Evolutionary conservation across 37 sponge, comb jelly and placozoan genomes (phyloP).

Genomic region (Aplysina aerophoba): DNA sequence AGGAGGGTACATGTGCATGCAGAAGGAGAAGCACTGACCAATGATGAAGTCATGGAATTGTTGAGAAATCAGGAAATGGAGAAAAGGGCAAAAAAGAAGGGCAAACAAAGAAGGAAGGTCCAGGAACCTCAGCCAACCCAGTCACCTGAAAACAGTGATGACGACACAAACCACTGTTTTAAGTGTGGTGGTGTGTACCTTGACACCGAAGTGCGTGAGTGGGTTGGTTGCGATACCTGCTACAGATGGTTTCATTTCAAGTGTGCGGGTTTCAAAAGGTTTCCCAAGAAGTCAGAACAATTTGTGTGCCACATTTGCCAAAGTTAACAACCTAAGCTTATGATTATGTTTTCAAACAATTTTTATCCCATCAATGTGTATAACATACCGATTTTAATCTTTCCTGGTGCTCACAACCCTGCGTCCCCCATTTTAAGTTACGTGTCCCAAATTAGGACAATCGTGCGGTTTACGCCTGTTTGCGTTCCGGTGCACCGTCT

Average conservation of each 20-base stretch:
- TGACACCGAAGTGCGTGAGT: not conserved
- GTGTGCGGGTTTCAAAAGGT: slow-evolving; percentile 1
- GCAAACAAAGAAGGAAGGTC: not conserved
- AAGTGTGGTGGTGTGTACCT: slow-evolving; percentile 21
- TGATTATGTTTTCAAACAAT: too few species aligned
- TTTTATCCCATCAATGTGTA: too few species aligned
- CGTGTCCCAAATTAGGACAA: too few species aligned
- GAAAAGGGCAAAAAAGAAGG: not conserved
- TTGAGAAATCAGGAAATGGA: not conserved
- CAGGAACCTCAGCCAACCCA: too few species aligned
- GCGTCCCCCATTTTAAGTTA: too few species aligned
- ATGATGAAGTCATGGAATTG: slow-evolving; percentile 21
- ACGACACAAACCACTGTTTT: slow-evolving; percentile 3
- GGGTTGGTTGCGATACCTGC: slow-evolving; percentile 25
- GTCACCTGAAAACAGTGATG: too few species aligned
- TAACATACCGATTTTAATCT: too few species aligned
- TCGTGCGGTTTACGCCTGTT: too few species aligned
- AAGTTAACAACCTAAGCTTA: not conserved
- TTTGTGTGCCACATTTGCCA: not conserved
- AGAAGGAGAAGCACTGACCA: slow-evolving; percentile 27
- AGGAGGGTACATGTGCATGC: not conserved
- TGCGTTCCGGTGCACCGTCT: too few species aligned
- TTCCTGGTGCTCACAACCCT: too few species aligned
- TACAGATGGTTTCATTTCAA: slow-evolving; percentile 19
- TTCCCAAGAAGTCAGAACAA: not conserved